phyloP scores from a whole-genome alignment of 2,797 vertebrate species.

The Premnoplex brunnescens region DNA sequence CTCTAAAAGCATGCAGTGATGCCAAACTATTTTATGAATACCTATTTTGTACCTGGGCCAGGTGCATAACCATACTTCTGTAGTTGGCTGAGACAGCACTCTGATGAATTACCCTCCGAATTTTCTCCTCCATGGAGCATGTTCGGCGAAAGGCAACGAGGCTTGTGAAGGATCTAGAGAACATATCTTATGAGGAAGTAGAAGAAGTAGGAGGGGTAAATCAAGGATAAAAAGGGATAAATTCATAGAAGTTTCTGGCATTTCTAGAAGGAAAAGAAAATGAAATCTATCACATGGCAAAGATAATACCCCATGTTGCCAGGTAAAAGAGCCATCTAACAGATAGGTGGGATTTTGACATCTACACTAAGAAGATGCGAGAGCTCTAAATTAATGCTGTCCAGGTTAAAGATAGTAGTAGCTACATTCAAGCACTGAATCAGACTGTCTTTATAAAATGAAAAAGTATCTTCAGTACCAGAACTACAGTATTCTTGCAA shows the following conservation, averaged over 20 bases:
- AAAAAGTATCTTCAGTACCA: neutral
- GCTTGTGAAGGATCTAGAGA: neutral
- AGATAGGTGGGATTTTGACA: neutral
- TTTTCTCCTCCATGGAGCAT: neutral
- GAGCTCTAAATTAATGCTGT: neutral
- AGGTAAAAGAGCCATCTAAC: neutral
- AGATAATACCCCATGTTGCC: neutral
- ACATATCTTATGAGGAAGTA: neutral
- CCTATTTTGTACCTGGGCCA: neutral
- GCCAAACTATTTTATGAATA: neutral
- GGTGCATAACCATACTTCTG: neutral
- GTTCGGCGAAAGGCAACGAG: accelerated
- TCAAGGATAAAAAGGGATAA: neutral
- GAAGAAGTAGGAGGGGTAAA: neutral
- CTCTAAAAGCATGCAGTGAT: neutral
- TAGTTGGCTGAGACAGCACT: neutral
- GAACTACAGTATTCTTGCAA: neutral
- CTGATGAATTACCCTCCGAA: neutral
- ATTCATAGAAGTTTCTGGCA: neutral
- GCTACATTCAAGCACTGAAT: neutral
- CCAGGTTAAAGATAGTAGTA: neutral
- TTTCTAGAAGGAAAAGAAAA: neutral
- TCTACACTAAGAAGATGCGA: neutral
- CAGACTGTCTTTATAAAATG: neutral
- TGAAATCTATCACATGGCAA: neutral